Conservation (phyloP, 2,888 invertebrate genomes). For the Tenthredo notha region DNA sequence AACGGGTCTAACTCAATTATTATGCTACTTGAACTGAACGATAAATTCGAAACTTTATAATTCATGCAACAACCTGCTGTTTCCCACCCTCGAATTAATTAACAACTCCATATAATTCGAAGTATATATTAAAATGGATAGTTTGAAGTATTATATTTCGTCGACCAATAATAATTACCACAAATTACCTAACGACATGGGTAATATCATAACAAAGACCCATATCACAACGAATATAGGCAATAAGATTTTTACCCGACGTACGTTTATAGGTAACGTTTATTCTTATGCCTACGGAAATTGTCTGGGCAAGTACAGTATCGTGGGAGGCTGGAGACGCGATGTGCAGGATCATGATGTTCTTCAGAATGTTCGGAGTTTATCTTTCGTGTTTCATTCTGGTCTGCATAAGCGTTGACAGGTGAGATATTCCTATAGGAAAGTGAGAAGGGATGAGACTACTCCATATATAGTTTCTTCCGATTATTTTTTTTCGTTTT, state of each 20-base stretch:
- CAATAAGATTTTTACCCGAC: not conserved
- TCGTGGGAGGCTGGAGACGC: conserved; percentile 92
- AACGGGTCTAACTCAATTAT: not conserved
- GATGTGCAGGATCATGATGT: conserved; percentile 92
- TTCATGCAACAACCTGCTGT: not conserved
- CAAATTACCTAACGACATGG: not conserved
- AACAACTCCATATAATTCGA: not conserved
- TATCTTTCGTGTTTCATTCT: conserved; percentile 93
- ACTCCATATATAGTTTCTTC: not conserved
- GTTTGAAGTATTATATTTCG: not conserved
- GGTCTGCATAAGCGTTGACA: conserved; percentile 93
- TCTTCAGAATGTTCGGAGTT: conserved; percentile 92
- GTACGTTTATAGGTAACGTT: conserved; percentile 86
- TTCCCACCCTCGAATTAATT: not conserved
- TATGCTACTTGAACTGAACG: not conserved
- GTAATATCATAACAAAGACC: too few species aligned
- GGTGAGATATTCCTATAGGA: conserved; percentile 80
- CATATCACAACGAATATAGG: not conserved
- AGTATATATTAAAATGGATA: not conserved
- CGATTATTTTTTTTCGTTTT: too few species aligned
- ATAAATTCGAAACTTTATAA: not conserved
- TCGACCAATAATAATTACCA: not conserved
- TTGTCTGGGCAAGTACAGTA: conserved; percentile 93
- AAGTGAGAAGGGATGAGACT: not conserved
- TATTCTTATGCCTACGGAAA: conserved; percentile 94